phyloP scores from a whole-genome alignment of 2,113 vertebrate genomes.

The Odocoileus hemionus region DNA sequence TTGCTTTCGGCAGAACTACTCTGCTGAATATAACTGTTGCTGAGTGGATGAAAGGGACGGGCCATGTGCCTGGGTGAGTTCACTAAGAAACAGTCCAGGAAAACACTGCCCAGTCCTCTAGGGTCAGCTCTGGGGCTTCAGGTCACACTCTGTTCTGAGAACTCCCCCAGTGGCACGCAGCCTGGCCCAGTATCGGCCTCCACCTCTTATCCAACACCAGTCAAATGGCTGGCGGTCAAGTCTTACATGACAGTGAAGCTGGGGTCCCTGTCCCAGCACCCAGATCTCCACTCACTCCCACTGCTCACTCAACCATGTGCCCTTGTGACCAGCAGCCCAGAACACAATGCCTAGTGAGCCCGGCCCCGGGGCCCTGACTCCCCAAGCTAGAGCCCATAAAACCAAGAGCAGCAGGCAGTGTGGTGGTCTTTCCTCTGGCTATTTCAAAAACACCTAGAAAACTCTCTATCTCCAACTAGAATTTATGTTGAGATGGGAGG shows the following conservation, averaged over 20 bases:
- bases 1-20: background rate
- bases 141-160: background rate
- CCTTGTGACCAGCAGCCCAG: background rate
- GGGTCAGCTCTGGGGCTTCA: background rate
- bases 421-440: background rate
- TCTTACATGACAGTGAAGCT: background rate
- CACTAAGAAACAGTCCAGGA: background rate
- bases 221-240: rapidly evolving
- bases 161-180: background rate
- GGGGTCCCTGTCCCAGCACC: background rate
- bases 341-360: too few relatives aligned
- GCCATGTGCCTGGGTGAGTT: background rate
- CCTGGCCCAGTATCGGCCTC: background rate
- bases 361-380: rapidly evolving
- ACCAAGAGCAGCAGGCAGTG: background rate
- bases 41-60: background rate
- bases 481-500: background rate
- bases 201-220: background rate
- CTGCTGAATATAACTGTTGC: conserved; percentile 9
- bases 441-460: background rate
- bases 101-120: background rate
- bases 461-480: background rate
- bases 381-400: background rate
- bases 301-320: background rate
- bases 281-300: background rate